Percentiles rank a stretch among this genome's conserved stretches.
phyloP scores from a whole-genome alignment of 2,888 invertebrate genomes.

The Glyphotaelius pellucidus region DNA sequence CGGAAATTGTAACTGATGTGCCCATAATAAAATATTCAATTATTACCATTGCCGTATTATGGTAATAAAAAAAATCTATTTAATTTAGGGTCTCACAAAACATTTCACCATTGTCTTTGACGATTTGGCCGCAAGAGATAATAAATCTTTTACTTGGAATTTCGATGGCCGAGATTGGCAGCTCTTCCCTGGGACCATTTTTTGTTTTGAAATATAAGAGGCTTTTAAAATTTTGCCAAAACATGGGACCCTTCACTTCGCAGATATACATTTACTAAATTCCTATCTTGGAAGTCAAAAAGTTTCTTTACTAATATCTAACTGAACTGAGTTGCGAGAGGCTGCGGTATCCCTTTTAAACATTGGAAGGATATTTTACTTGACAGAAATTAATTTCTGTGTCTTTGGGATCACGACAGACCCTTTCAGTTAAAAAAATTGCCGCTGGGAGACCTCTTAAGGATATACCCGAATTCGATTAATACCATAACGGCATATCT shows the following conservation, averaged over 20 bases:
- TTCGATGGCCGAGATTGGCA: neutral
- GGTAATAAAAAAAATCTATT: neutral
- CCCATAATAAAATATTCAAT: too few species aligned
- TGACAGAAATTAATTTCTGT: neutral
- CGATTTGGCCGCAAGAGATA: neutral
- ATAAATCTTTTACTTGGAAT: neutral
- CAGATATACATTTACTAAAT: neutral
- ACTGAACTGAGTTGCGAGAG: neutral
- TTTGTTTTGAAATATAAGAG: neutral
- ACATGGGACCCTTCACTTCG: neutral
- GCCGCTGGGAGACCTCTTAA: neutral
- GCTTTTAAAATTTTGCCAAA: neutral
- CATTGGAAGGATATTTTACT: neutral
- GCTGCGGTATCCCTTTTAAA: neutral
- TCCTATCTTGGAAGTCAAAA: neutral
- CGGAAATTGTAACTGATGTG: too few species aligned
- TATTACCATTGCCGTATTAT: too few species aligned
- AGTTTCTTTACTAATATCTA: neutral
- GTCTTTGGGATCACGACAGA: neutral
- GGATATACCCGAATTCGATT: neutral
- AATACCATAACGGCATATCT: too few species aligned
- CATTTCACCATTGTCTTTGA: neutral
- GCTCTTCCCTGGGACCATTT: neutral
- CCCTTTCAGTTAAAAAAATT: neutral
- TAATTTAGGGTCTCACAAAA: neutral